Evolutionary conservation across 2,113 vertebrate species (phyloP).

Genomic region (Phodopus roborovskii): DNA sequence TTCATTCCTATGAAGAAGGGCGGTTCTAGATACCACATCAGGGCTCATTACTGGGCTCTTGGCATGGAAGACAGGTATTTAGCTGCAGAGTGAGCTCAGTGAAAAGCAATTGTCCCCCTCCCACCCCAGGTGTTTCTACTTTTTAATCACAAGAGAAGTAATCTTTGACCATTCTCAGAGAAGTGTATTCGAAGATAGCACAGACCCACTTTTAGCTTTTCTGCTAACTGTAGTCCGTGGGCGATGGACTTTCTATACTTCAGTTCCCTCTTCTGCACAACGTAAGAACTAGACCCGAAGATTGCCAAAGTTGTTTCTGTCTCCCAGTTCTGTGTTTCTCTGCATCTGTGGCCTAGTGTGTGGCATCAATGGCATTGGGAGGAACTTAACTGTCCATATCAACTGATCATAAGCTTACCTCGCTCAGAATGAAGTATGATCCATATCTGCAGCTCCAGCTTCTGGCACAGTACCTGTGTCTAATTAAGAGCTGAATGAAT

Average conservation of each 20-base stretch:
- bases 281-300: neutral
- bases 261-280: neutral
- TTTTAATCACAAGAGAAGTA: slow-evolving; percentile 15
- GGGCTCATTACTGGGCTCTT: neutral
- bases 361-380: neutral
- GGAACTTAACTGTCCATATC: neutral
- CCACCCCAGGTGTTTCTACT: neutral
- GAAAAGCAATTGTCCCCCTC: neutral
- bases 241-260: neutral
- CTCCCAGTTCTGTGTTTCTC: neutral
- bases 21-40: neutral
- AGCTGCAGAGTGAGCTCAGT: neutral
- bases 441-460: neutral
- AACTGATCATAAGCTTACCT: neutral
- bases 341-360: neutral
- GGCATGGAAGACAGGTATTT: neutral
- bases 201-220: neutral
- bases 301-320: neutral
- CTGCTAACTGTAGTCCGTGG: neutral
- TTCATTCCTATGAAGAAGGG: neutral
- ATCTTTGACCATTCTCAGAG: neutral
- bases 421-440: neutral
- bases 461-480: neutral
- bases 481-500: neutral
- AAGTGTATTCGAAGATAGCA: neutral